A percentile compares a stretch with the other conserved stretches of the same genome.
These are phyloP conservation scores for Eulemur rubriventer DNA, from an alignment of 2,797 vertebrate genomes.

Conservation along the genomic window DNA sequence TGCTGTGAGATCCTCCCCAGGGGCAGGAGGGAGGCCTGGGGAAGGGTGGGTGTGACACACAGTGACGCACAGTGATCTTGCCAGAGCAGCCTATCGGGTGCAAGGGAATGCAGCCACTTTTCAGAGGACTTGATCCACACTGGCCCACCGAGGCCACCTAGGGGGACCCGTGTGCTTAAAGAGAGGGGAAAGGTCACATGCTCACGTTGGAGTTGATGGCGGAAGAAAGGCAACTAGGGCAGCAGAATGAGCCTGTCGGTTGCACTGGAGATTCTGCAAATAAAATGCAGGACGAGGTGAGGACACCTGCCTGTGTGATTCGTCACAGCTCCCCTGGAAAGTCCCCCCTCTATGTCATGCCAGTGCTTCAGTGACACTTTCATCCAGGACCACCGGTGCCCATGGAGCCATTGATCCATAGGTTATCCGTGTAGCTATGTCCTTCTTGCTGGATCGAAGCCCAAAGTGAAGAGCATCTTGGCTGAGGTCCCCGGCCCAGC, in stretches of 20 bases:
- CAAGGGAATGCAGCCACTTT: background rate
- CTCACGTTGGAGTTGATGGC: background rate
- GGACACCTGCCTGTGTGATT: rapidly evolving
- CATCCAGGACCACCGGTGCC: too few relatives aligned
- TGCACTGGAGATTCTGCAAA: background rate
- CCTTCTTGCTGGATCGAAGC: too few relatives aligned
- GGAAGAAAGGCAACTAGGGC: background rate
- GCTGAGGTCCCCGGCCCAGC: rapidly evolving
- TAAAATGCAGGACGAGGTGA: rapidly evolving
- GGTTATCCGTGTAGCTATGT: background rate
- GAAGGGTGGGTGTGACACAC: rapidly evolving
- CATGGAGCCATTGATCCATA: too few relatives aligned
- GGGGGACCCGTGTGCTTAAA: rapidly evolving
- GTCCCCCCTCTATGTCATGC: rapidly evolving
- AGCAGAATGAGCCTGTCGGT: rapidly evolving
- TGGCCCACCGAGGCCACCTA: rapidly evolving
- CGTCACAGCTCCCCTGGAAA: background rate
- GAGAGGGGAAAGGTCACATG: rapidly evolving
- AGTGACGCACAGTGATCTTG: rapidly evolving
- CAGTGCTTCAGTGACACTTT: background rate
- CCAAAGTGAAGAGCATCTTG: background rate
- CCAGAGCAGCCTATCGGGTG: background rate
- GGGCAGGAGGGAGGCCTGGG: background rate
- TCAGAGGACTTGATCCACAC: background rate
- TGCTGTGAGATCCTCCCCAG: rapidly evolving